Evolutionary conservation across 2,888 invertebrate genomes (phyloP).

Genomic region (Digitonthophagus gazella): DNA sequence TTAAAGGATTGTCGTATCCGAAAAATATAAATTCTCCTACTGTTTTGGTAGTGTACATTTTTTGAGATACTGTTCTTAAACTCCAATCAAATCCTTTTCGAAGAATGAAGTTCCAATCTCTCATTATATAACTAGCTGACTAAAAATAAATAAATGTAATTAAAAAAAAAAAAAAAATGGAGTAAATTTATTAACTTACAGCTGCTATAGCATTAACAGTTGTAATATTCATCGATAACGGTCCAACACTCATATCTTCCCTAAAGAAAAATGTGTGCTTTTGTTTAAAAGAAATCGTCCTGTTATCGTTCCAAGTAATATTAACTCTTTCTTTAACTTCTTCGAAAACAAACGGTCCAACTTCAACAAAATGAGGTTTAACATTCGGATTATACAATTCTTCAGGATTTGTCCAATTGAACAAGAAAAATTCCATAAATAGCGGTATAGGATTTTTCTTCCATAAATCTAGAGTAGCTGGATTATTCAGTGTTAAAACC

Average conservation of each 20-base stretch:
- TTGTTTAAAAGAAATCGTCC: constrained; percentile 70
- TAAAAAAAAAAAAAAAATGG: constrained; percentile 33
- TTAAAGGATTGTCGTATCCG: constrained; percentile 74
- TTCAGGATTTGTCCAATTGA: constrained; percentile 79
- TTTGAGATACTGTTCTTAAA: constrained; percentile 56
- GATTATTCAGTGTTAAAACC: constrained; percentile 63
- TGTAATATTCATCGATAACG: constrained; percentile 67
- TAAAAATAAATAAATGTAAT: constrained; percentile 42
- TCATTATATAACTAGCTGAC: constrained; percentile 60
- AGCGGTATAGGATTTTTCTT: constrained; percentile 63
- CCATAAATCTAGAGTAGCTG: constrained; percentile 69
- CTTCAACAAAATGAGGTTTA: constrained; percentile 57
- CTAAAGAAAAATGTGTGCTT: constrained; percentile 70
- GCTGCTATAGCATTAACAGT: constrained; percentile 75
- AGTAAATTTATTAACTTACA: constrained; percentile 57
- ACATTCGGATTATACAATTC: constrained; percentile 57
- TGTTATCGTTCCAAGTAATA: constrained; percentile 70
- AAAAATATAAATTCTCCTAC: constrained; percentile 73
- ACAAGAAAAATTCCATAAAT: constrained; percentile 67
- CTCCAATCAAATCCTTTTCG: constrained; percentile 62
- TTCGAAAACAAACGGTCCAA: constrained; percentile 65
- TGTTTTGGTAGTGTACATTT: constrained; percentile 60
- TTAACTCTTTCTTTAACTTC: constrained; percentile 72
- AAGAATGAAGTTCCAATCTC: constrained; percentile 58
- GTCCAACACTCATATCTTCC: constrained; percentile 63